phyloP scores from a whole-genome alignment of 2,888 invertebrate genomes.

The Tanytarsus gracilentus region DNA sequence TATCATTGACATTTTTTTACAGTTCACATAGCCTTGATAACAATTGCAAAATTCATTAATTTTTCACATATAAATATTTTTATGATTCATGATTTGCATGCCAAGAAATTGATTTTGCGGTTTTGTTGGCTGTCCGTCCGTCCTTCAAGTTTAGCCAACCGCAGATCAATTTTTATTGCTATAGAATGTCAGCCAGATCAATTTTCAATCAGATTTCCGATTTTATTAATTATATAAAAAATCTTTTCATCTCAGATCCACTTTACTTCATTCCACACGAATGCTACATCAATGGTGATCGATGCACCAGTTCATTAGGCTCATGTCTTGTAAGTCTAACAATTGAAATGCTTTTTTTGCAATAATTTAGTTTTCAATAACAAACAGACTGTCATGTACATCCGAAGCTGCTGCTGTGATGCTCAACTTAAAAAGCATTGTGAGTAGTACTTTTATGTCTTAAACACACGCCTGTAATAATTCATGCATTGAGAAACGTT shows the following conservation, averaged over 20 bases:
- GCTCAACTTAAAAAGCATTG: slow-evolving; percentile 23
- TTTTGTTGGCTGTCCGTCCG: neutral
- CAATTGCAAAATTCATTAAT: no score
- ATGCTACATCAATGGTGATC: slow-evolving; percentile 41
- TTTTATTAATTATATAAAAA: neutral
- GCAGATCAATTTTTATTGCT: neutral
- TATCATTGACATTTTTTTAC: no score
- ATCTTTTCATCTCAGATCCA: slow-evolving; percentile 37
- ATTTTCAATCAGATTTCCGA: slow-evolving; percentile 12
- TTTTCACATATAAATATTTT: no score
- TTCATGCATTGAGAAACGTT: neutral
- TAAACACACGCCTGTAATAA: no score
- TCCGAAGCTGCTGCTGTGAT: slow-evolving; percentile 26
- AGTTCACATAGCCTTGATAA: no score
- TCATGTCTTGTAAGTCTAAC: slow-evolving; percentile 36
- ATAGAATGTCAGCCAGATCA: slow-evolving; percentile 19
- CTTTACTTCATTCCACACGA: slow-evolving; percentile 43
- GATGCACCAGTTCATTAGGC: slow-evolving; percentile 37
- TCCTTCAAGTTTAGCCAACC: neutral
- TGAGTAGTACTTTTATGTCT: no score
- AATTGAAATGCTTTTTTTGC: neutral
- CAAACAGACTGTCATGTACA: slow-evolving; percentile 13
- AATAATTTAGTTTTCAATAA: neutral
- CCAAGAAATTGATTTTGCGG: slow-evolving; percentile 15
- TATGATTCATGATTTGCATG: no score